Conservation (phyloP, 2,113 vertebrate genomes). For the Atractosteus spatula region DNA sequence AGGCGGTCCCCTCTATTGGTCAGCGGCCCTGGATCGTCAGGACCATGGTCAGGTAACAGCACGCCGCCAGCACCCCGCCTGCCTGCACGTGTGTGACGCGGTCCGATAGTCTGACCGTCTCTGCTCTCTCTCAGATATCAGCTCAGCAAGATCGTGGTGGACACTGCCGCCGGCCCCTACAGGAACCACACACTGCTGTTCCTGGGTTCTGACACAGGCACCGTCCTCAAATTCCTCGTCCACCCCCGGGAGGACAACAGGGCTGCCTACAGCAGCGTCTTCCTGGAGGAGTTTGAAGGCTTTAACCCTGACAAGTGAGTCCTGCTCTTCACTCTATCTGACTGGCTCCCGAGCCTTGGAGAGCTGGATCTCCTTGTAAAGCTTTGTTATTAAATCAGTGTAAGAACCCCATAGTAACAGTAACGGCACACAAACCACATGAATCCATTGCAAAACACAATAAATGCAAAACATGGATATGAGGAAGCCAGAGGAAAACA, state of each 20-base stretch:
- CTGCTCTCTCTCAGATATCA: constrained; percentile 71
- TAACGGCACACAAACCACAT: too few relatives aligned
- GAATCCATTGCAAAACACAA: too few relatives aligned
- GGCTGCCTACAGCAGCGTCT: constrained; percentile 68
- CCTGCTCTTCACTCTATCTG: too few relatives aligned
- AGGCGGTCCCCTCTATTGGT: constrained; percentile 84
- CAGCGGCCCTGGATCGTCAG: constrained; percentile 87
- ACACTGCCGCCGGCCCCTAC: constrained; percentile 78
- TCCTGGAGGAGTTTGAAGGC: constrained; percentile 92
- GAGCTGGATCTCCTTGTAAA: too few relatives aligned
- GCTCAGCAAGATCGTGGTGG: constrained; percentile 89
- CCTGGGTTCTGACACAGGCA: constrained; percentile 86
- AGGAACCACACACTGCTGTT: constrained; percentile 88
- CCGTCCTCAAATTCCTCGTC: constrained; percentile 90
- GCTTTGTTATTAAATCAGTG: too few relatives aligned
- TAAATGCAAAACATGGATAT: too few relatives aligned
- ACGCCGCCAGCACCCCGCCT: too few relatives aligned
- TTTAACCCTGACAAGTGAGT: constrained; percentile 86
- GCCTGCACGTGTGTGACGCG: background rate
- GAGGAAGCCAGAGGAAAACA: too few relatives aligned
- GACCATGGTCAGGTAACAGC: constrained; percentile 83
- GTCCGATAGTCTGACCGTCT: too few relatives aligned
- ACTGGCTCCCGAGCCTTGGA: too few relatives aligned
- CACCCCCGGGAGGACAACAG: constrained; percentile 71
- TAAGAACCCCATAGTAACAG: too few relatives aligned